Conservation (phyloP, 2,113 vertebrate species). For the Elaphurus davidianus region DNA sequence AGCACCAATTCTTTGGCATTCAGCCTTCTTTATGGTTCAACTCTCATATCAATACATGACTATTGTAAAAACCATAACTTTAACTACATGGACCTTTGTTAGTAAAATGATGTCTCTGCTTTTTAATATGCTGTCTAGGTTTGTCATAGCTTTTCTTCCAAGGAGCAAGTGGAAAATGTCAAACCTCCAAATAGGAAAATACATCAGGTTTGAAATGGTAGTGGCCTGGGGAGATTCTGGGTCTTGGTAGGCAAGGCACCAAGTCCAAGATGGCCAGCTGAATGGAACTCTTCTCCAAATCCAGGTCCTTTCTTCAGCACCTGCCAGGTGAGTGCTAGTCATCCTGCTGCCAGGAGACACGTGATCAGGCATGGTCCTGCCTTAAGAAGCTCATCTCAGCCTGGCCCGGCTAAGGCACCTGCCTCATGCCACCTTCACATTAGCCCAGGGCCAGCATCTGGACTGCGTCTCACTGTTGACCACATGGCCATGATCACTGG, state of each 20-base stretch:
- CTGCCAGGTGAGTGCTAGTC: background rate
- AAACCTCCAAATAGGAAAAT: background rate
- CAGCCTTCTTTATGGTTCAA: background rate
- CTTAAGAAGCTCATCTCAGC: background rate
- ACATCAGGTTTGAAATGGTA: background rate
- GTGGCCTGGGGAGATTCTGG: background rate
- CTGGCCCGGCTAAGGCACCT: background rate
- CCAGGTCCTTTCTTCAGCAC: background rate
- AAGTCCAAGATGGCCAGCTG: background rate
- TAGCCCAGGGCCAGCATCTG: background rate
- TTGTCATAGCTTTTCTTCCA: background rate
- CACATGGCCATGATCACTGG: background rate
- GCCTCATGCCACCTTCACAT: background rate
- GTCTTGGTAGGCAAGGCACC: background rate
- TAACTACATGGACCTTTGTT: background rate
- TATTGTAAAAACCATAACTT: background rate
- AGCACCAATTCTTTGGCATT: background rate
- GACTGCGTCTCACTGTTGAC: background rate
- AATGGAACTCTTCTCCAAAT: background rate
- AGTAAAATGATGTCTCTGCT: background rate
- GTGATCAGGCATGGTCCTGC: background rate
- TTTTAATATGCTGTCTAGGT: background rate
- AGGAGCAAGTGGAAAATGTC: background rate
- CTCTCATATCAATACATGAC: background rate
- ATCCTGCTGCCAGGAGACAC: background rate